Percentiles rank a stretch among this genome's conserved stretches.
Evolutionary conservation across 1,140 invertebrate species (phyloP).

Genomic region (Phthorimaea operculella): DNA sequence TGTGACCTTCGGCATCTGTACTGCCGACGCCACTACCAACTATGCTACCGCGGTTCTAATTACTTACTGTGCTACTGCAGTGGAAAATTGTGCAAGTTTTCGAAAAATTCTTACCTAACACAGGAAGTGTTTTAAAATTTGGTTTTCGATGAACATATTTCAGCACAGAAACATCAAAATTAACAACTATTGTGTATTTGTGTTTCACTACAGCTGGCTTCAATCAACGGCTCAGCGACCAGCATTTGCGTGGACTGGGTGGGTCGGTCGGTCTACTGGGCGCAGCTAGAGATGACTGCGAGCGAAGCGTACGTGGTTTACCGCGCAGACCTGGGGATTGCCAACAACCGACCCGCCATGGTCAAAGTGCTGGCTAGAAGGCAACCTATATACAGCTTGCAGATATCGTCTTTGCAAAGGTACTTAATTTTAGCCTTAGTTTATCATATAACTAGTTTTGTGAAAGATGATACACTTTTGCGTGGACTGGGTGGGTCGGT

Average conservation of each 20-base stretch:
- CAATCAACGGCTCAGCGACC: conserved; percentile 74
- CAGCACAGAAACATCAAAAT: not conserved
- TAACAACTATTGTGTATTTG: conserved; percentile 40
- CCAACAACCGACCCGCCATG: conserved; percentile 57
- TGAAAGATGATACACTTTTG: not conserved
- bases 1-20: too few species aligned
- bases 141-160: too few species aligned
- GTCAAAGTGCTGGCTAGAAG: conserved; percentile 62
- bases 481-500: too few species aligned
- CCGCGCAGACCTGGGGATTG: conserved; percentile 70
- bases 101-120: too few species aligned
- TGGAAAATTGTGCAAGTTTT: too few species aligned
- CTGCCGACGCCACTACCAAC: too few species aligned
- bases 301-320: conserved; percentile 65
- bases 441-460: not conserved
- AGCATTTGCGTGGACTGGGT: conserved; percentile 89
- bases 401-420: conserved; percentile 78
- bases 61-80: too few species aligned
- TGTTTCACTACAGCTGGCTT: conserved; percentile 69
- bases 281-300: conserved; percentile 69
- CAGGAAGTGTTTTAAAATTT: too few species aligned
- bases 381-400: conserved; percentile 71
- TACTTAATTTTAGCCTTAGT: conserved; percentile 39
- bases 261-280: conserved; percentile 82
- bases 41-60: too few species aligned